These are phyloP conservation scores for Bubo scandiacus DNA, from an alignment of 2,113 vertebrate species.

Conservation along the genomic window DNA sequence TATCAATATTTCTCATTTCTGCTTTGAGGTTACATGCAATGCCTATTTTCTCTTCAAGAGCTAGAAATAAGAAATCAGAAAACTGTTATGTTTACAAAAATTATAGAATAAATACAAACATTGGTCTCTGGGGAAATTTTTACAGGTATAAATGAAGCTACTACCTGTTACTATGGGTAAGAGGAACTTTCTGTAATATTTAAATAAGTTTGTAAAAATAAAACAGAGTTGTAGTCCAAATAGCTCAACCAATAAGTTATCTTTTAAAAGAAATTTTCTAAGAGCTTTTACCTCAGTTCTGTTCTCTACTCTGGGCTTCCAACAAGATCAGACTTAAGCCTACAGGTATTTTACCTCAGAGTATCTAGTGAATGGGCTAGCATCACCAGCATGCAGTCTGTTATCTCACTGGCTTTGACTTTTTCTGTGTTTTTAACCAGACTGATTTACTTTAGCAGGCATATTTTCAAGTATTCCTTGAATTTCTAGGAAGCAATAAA, in stretches of 20 bases:
- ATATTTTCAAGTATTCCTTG: constrained; percentile 14
- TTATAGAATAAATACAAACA: not conserved
- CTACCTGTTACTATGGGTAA: not conserved
- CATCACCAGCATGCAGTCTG: not conserved
- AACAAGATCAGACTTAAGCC: not conserved
- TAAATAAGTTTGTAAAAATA: not conserved
- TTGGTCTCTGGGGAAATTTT: not conserved
- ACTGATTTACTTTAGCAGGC: not conserved
- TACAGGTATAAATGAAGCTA: not conserved
- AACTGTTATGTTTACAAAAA: not conserved
- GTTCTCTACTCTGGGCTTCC: not conserved
- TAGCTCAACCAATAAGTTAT: not conserved
- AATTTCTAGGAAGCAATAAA: constrained; percentile 21
- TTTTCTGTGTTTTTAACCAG: not conserved
- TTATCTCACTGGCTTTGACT: not conserved
- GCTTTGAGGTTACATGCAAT: not conserved
- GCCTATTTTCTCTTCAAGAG: not conserved
- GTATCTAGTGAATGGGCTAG: not conserved
- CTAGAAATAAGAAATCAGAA: not conserved
- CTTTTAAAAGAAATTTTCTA: not conserved
- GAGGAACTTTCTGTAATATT: not conserved
- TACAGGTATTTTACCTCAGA: not conserved
- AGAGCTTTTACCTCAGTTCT: not conserved
- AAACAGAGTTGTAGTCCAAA: not conserved
- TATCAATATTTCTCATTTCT: not conserved